These are phyloP conservation scores for Centropus unirufus DNA, from an alignment of 2,113 vertebrate species.

Conservation along the genomic window DNA sequence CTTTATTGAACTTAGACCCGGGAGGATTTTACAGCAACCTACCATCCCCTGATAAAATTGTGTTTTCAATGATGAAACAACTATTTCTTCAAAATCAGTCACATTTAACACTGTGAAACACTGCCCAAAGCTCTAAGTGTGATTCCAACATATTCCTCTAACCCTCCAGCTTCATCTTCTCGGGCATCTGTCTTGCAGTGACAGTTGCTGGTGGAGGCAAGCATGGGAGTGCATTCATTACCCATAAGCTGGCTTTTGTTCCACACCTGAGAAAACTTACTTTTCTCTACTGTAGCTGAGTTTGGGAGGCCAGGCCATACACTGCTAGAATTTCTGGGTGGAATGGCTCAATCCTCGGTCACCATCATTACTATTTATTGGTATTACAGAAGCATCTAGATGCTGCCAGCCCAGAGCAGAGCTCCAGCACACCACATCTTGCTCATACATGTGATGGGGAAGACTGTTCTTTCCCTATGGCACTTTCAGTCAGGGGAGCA, in stretches of 20 bases:
- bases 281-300: background rate
- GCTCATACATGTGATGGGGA: rapidly evolving
- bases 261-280: background rate
- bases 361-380: background rate
- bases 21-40: background rate
- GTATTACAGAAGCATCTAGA: background rate
- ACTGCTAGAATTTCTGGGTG: background rate
- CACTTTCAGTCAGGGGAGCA: background rate
- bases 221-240: background rate
- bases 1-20: background rate
- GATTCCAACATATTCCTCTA: background rate
- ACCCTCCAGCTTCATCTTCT: background rate
- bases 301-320: background rate
- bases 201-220: background rate
- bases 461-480: background rate
- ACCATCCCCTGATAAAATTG: background rate
- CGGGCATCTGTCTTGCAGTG: background rate
- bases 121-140: background rate
- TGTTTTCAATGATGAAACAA: slow-evolving; percentile 33
- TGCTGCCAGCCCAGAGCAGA: background rate
- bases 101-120: background rate
- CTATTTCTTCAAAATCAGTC: background rate
- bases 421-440: background rate
- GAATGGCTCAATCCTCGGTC: background rate
- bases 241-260: background rate